A percentile compares a stretch with the other conserved stretches of the same genome.
Evolutionary conservation across 37 sponge, comb jelly and placozoan genomes (phyloP).

Genomic region (Halichondria panicea): DNA sequence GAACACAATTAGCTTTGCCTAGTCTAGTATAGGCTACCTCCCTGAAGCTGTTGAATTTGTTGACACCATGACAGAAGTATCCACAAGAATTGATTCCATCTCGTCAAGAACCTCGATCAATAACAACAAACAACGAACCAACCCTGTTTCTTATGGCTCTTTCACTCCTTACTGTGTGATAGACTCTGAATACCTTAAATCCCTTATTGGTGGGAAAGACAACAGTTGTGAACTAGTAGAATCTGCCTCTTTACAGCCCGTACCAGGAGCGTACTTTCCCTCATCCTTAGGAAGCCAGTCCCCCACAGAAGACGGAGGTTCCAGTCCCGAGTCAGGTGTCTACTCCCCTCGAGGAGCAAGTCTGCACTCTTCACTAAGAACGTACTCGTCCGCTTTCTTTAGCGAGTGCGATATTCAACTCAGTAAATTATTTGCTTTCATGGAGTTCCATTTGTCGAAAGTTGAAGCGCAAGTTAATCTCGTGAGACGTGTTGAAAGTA

Average conservation of each 20-base stretch:
- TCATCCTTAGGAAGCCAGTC: background rate
- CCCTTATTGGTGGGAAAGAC: background rate
- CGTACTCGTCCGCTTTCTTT: background rate
- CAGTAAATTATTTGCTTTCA: constrained; percentile 1
- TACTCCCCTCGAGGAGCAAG: background rate
- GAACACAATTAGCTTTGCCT: too few species aligned
- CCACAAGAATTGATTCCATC: too few species aligned
- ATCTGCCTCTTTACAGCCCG: background rate
- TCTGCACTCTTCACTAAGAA: background rate
- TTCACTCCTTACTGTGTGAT: constrained; percentile 5
- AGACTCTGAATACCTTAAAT: constrained; percentile 14
- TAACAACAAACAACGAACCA: background rate
- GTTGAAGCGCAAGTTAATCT: background rate
- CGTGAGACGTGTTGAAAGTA: background rate
- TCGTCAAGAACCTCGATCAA: too few species aligned
- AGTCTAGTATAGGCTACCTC: too few species aligned
- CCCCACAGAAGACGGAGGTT: background rate
- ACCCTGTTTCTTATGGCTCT: background rate
- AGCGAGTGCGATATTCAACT: constrained; percentile 9
- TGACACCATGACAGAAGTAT: too few species aligned
- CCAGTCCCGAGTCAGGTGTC: background rate
- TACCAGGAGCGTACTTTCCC: background rate
- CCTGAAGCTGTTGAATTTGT: too few species aligned
- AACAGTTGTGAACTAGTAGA: background rate
- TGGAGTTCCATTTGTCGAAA: constrained; percentile 4